Evolutionary conservation across 2,888 invertebrate genomes (phyloP).

Genomic region (Zygothrica quintamaculata): DNA sequence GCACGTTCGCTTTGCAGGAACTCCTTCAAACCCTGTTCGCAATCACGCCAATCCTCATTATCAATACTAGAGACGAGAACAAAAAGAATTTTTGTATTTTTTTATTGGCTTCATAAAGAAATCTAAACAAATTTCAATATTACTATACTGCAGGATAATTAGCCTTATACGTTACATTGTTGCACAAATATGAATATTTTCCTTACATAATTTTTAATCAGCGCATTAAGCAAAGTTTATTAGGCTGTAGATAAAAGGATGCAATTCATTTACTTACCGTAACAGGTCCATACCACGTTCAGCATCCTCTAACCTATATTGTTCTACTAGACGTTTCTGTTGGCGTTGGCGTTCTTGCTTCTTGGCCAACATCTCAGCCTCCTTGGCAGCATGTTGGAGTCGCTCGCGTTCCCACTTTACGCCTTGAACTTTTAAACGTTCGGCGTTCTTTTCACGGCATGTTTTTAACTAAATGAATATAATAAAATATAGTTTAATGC

Average conservation of each 20-base stretch:
- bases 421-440: conserved; percentile 83
- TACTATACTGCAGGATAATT: too few relatives aligned
- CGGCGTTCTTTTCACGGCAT: conserved; percentile 83
- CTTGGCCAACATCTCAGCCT: conserved; percentile 73
- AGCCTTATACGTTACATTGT: too few relatives aligned
- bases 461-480: conserved; percentile 81
- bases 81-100: conserved; percentile 8
- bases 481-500: too few relatives aligned
- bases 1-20: conserved; percentile 81
- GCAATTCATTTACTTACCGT: conserved; percentile 68
- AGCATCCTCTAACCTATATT: conserved; percentile 80
- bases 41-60: conserved; percentile 82
- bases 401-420: conserved; percentile 84
- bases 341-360: conserved; percentile 68
- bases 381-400: conserved; percentile 79
- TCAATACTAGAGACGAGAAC: conserved; percentile 72
- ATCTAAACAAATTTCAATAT: too few relatives aligned
- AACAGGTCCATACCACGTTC: conserved; percentile 82
- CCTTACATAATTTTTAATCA: conserved; percentile 41
- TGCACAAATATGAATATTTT: too few relatives aligned
- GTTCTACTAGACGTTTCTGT: conserved; percentile 77
- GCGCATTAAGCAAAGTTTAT: conserved; percentile 15
- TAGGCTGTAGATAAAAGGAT: not conserved
- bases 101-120: too few relatives aligned
- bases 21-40: conserved; percentile 82